Conservation (phyloP, 2,113 vertebrate genomes). For the Amblyopsis rosae region DNA sequence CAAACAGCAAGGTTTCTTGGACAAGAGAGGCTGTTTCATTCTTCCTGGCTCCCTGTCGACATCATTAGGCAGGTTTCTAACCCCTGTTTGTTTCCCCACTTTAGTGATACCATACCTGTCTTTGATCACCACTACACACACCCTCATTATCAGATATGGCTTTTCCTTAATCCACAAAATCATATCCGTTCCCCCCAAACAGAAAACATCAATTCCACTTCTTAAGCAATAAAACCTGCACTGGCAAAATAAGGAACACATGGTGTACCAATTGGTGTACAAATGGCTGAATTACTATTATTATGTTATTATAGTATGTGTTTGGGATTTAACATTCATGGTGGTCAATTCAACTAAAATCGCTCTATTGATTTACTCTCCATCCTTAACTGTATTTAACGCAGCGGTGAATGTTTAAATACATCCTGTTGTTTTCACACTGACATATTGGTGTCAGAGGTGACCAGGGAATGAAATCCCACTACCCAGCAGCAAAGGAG, state of each 20-base stretch:
- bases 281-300: slow-evolving; percentile 25
- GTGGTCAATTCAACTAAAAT: slow-evolving; percentile 31
- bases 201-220: slow-evolving; percentile 21
- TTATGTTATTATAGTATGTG: too few relatives aligned
- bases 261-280: background rate
- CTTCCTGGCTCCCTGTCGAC: background rate
- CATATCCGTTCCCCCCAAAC: slow-evolving; percentile 2
- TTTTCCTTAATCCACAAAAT: slow-evolving; percentile 22
- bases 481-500: slow-evolving; percentile 13
- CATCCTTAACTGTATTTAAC: slow-evolving; percentile 6
- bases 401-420: slow-evolving; percentile 6
- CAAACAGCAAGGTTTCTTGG: slow-evolving; percentile 39
- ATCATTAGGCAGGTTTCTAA: slow-evolving; percentile 15
- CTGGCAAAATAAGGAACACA: slow-evolving; percentile 18
- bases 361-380: slow-evolving; percentile 14
- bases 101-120: slow-evolving; percentile 6
- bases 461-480: background rate
- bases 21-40: background rate
- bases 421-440: slow-evolving; percentile 3
- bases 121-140: slow-evolving; percentile 9
- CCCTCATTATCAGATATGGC: slow-evolving; percentile 13
- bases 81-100: slow-evolving; percentile 2
- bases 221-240: slow-evolving; percentile 16
- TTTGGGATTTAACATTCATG: background rate
- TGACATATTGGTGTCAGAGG: slow-evolving; percentile 7